Evolutionary conservation across 2,888 invertebrate genomes (phyloP), one percentile per base, ranked within the genome.

Genomic region (Caenorhabditis imperialis): DNA sequence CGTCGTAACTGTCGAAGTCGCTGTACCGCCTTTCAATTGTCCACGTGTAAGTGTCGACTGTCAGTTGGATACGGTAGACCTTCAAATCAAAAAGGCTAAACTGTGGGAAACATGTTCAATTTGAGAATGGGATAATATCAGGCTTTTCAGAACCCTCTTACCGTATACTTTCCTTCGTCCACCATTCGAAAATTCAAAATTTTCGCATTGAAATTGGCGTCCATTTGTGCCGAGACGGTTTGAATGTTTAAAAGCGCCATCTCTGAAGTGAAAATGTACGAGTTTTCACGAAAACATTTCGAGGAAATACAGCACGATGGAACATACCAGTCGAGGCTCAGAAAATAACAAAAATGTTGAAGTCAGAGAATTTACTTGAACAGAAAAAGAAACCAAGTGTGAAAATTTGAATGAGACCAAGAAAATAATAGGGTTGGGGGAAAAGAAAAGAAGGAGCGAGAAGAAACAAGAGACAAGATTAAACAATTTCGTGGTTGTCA

Each of bases 1-100:
- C 51, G 45, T 80, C 80, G 44, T 75, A 74, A 3, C 47, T 25
- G 30, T 80, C 80, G 37, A 80, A 80, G 40, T 80, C 80, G n/a
- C 77, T 77, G 50, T 95, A 97, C 80, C 96, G 92, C 89, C 93
- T 93, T 84, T 92, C 92, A 8, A 96, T 93, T 78, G 91, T 92
- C 97, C 96, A 97, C 16, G 85, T 85, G 79, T 86, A 88, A 3
- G 86, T 84, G 48, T 88, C 89, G 7, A 90, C 77, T 7, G 81
- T 84, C 0, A 90, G 85, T 81, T 89, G 88, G 54, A 90, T 88
- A 7, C 87, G 79, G 83, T 90, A 90, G 5, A 88, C 83, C 90
- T 90, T n/a, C n/a, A n/a, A n/a, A n/a, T n/a, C n/a, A n/a, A n/a
- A n/a, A n/a, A n/a, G n/a, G n/a, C n/a, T n/a, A n/a, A n/a, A n/a